Conservation (phyloP, 2,888 invertebrate genomes). For the Ctenicera cuprea region DNA sequence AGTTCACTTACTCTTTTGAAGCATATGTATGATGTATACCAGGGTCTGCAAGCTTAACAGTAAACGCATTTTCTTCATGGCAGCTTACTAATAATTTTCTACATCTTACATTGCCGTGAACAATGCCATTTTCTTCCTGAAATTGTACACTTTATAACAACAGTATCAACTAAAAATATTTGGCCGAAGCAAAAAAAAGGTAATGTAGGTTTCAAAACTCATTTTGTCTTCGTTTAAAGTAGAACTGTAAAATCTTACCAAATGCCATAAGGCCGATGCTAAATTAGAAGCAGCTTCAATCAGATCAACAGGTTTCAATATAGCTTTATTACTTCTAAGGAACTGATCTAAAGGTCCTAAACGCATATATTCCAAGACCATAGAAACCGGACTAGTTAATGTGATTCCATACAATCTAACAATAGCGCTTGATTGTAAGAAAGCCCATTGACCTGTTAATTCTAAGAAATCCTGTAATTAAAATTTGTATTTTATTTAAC, state of each 20-base stretch:
- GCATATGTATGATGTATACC: slow-evolving; percentile 80
- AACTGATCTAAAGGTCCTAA: slow-evolving; percentile 87
- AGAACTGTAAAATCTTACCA: too few relatives aligned
- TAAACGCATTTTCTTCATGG: slow-evolving; percentile 81
- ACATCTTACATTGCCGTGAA: slow-evolving; percentile 91
- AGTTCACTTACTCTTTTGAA: slow-evolving; percentile 79
- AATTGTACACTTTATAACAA: background rate
- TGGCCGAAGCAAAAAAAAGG: background rate
- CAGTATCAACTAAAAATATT: slow-evolving; percentile 37
- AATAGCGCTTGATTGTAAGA: slow-evolving; percentile 84
- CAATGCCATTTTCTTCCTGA: slow-evolving; percentile 85
- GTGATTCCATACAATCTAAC: slow-evolving; percentile 87
- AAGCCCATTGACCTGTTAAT: slow-evolving; percentile 86
- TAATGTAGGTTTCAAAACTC: background rate
- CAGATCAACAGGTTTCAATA: slow-evolving; percentile 81
- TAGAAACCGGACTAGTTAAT: slow-evolving; percentile 84
- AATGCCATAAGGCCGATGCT: slow-evolving; percentile 90
- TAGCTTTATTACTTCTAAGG: slow-evolving; percentile 73
- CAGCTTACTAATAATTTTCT: slow-evolving; percentile 86
- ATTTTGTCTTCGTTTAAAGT: too few relatives aligned
- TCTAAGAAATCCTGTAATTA: slow-evolving; percentile 83
- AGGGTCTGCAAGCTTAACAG: slow-evolving; percentile 89
- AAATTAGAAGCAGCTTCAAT: slow-evolving; percentile 88
- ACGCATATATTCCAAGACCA: slow-evolving; percentile 88
- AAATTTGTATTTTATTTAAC: background rate